phyloP scores from a whole-genome alignment of 1,140 invertebrate genomes.

The Oreohelix idahoensis region DNA sequence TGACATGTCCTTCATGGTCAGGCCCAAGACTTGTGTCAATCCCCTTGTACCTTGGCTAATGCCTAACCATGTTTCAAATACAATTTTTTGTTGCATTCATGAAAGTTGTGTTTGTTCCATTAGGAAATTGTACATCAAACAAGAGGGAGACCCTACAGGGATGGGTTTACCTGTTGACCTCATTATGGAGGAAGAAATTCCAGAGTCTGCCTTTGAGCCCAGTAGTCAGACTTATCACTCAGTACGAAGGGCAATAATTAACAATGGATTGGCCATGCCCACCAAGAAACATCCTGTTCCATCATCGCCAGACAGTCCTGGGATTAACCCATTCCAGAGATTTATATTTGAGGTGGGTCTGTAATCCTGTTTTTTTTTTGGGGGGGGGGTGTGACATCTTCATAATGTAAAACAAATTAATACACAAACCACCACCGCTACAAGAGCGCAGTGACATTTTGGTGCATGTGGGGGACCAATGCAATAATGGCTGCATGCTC shows the following conservation, averaged over 20 bases:
- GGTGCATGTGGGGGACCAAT: too few relatives aligned
- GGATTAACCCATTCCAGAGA: neutral
- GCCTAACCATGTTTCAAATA: too few relatives aligned
- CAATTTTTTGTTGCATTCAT: too few relatives aligned
- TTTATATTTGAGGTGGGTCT: neutral
- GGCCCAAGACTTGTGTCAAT: too few relatives aligned
- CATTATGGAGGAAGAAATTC: constrained; percentile 53
- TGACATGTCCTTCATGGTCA: too few relatives aligned
- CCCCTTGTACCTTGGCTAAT: too few relatives aligned
- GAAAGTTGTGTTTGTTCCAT: neutral
- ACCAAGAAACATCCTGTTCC: neutral
- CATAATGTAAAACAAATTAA: too few relatives aligned
- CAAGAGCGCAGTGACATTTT: too few relatives aligned
- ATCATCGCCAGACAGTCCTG: neutral
- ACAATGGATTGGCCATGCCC: constrained; percentile 59
- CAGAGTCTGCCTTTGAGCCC: constrained; percentile 62
- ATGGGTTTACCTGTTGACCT: constrained; percentile 55
- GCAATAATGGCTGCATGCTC: too few relatives aligned
- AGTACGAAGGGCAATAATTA: constrained; percentile 46
- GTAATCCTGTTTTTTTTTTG: too few relatives aligned
- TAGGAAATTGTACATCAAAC: constrained; percentile 36
- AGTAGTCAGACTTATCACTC: constrained; percentile 47
- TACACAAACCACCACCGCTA: too few relatives aligned
- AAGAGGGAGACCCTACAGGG: constrained; percentile 22
- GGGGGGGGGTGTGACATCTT: too few relatives aligned